Evolutionary conservation across 2,888 invertebrate species (phyloP).

Genomic region (Archaeoteleia sp.): DNA sequence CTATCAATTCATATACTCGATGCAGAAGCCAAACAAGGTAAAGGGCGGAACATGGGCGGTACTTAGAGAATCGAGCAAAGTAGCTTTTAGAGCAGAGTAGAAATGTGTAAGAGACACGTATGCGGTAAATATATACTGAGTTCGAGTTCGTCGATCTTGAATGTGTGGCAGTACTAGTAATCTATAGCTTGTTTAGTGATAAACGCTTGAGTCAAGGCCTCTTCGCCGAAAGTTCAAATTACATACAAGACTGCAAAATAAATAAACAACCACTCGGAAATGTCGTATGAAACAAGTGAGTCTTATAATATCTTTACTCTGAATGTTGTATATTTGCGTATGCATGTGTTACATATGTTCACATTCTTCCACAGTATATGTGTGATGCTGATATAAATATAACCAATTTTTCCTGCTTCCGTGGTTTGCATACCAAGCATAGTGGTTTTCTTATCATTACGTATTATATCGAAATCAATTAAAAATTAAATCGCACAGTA

Average conservation of each 20-base stretch:
- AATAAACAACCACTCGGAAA: slow-evolving; percentile 56
- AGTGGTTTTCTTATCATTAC: no score
- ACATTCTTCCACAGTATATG: no score
- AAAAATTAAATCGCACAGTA: no score
- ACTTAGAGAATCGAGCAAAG: slow-evolving; percentile 22
- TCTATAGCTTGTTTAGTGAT: slow-evolving; percentile 36
- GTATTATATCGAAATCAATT: no score
- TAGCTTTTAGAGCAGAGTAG: no score
- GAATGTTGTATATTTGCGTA: no score
- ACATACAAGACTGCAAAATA: slow-evolving; percentile 50
- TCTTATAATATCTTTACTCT: no score
- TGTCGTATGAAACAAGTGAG: slow-evolving; percentile 71
- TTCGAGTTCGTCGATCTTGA: slow-evolving; percentile 5
- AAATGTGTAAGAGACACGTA: slow-evolving; percentile 38
- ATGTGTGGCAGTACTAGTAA: slow-evolving; percentile 16
- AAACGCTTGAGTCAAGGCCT: slow-evolving; percentile 34
- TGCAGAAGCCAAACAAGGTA: slow-evolving; percentile 69
- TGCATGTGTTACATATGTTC: background rate
- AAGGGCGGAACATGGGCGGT: slow-evolving; percentile 68
- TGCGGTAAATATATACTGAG: slow-evolving; percentile 25
- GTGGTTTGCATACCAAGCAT: no score
- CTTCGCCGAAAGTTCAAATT: slow-evolving; percentile 13
- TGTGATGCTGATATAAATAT: no score
- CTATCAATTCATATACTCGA: no score
- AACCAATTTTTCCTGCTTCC: no score